Base-by-base conservation (phyloP, 2,113 vertebrate genomes). In the Candoia aspera region DNA sequence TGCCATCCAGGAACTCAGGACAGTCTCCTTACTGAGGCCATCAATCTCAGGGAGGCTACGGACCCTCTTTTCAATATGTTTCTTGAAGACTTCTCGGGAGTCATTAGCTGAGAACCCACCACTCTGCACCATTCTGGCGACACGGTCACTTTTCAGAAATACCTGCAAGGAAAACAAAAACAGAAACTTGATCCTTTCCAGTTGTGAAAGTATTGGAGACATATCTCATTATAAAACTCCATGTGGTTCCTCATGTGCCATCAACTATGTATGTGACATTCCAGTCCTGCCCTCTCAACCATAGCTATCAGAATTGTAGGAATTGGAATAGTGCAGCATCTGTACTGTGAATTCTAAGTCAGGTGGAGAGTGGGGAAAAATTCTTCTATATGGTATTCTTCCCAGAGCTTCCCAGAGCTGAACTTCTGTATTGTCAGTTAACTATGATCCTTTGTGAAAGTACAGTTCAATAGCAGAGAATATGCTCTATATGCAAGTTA, bases 41-140 rank as follows among this genome's bases (percentile, higher is more conserved):
- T 99, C 99, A 0, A 99, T 99, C 95, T 99, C 99, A 0, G 99
- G 99, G 88, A 99, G 97, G 95, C 99, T 99, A 58, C 99, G 99
- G 68, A 99, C 99, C 0, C 99, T 97, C 96, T 99, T 99, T 97
- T 99, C 99, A 0, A 99, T 99, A 97, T 99, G 99, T 95, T 99
- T 99, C 97, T 99, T 99, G 95, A 99, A 99, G 95, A 99, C 99
- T 92, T 99, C 99, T 0, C 99, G 97, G 0, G 98, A 99, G 95
- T 99, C 99, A 0, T 98, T 99, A 1, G 99, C 98, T 0, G 99
- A 99, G 96, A 98, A 99, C 29, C 99, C 99, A 0, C 99, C 99
- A 0, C 99, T 99, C 96, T 99, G 99, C 89, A 99, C 99, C 99
- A 99, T 99, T 92, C 99, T 98, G 49, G 98, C 99, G 33, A 99